These are phyloP conservation scores for Cordilura impudica DNA, from an alignment of 2,888 invertebrate genomes.

Conservation along the genomic window DNA sequence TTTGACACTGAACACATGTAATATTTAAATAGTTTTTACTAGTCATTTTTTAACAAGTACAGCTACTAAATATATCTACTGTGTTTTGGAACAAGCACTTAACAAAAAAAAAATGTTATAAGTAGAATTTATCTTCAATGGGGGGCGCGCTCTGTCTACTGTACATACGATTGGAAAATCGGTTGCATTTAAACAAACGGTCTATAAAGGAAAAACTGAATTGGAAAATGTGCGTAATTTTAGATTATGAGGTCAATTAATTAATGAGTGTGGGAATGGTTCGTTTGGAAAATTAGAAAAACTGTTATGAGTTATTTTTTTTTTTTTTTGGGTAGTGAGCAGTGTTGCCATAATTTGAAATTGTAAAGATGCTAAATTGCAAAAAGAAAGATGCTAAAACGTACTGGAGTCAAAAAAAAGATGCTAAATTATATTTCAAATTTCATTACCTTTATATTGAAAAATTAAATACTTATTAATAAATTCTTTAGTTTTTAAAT, in stretches of 20 bases:
- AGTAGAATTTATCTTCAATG: slow-evolving; percentile 45
- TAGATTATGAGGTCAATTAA: slow-evolving; percentile 46
- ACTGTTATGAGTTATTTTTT: too few species aligned
- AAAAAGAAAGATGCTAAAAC: too few species aligned
- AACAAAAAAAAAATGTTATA: slow-evolving; percentile 27
- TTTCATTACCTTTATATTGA: too few species aligned
- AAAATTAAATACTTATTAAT: too few species aligned
- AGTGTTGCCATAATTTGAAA: too few species aligned
- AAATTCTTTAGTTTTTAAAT: too few species aligned
- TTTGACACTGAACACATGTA: slow-evolving; percentile 39
- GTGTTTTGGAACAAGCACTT: not conserved
- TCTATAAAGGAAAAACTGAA: not conserved
- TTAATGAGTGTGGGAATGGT: slow-evolving; percentile 18
- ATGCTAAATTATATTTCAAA: too few species aligned
- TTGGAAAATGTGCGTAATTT: slow-evolving; percentile 10
- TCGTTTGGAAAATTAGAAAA: too few species aligned
- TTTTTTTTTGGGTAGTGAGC: too few species aligned
- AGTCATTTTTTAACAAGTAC: too few species aligned
- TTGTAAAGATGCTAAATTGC: too few species aligned
- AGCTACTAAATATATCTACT: not conserved
- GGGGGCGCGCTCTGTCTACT: slow-evolving; percentile 27
- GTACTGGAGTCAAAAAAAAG: too few species aligned
- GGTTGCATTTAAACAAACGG: slow-evolving; percentile 25
- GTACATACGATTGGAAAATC: slow-evolving; percentile 31
- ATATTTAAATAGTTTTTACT: not conserved